Evolutionary conservation across 64 coral and sea anemone genomes (phyloP).

Genomic region (Stylophora pistillata): DNA sequence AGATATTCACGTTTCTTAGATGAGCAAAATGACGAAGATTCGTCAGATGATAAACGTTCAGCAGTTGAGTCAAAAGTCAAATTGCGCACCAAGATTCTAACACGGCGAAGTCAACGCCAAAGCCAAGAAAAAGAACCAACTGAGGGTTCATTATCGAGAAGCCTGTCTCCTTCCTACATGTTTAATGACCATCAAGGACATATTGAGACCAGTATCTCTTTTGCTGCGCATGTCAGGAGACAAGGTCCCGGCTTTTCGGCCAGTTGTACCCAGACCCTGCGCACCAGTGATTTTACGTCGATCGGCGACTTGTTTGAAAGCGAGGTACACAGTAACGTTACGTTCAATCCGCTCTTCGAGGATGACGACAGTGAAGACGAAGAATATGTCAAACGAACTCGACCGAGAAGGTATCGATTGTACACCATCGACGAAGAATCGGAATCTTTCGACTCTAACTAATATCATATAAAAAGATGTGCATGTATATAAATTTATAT

Average conservation of each 20-base stretch:
- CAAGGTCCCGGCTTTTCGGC: constrained; percentile 40
- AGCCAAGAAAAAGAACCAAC: neutral
- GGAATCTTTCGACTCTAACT: neutral
- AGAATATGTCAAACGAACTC: neutral
- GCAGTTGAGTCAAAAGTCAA: neutral
- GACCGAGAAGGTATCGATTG: constrained; percentile 23
- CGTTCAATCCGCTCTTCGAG: constrained; percentile 36
- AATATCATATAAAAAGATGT: neutral
- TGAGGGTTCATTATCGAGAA: neutral
- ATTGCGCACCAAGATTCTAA: neutral
- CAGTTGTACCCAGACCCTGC: constrained; percentile 37
- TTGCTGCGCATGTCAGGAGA: constrained; percentile 29
- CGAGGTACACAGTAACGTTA: constrained; percentile 39
- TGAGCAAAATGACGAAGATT: neutral
- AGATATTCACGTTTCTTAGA: constrained; percentile 17
- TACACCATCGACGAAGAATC: constrained; percentile 40
- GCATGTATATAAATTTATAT: too few species aligned
- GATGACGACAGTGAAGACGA: constrained; percentile 27
- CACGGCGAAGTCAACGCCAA: constrained; percentile 26
- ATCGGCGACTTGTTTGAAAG: constrained; percentile 25
- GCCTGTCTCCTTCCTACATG: neutral
- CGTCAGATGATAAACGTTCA: neutral
- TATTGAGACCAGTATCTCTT: constrained; percentile 28
- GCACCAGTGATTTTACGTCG: neutral
- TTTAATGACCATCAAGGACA: neutral